phyloP scores from a whole-genome alignment of 1,140 invertebrate genomes.

The Cataglyphis hispanica region DNA sequence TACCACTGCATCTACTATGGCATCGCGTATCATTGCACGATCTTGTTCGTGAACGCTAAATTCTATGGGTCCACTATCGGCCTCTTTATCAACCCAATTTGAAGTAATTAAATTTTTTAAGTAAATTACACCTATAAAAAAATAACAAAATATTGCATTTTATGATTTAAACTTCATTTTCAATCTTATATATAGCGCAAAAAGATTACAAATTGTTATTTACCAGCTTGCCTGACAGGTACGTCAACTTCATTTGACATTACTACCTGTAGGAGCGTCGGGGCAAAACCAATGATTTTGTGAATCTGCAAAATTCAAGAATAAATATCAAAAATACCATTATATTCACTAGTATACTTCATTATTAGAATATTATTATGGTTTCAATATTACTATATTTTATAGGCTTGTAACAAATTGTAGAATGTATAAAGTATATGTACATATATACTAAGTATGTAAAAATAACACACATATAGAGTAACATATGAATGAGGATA shows the following conservation, averaged over 20 bases:
- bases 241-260: constrained; percentile 96
- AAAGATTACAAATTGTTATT: constrained; percentile 27
- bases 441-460: constrained; percentile 20
- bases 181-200: not conserved
- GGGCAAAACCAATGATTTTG: constrained; percentile 98
- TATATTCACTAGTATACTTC: not conserved
- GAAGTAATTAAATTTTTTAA: constrained; percentile 97
- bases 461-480: not conserved
- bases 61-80: constrained; percentile 91
- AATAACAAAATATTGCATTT: constrained; percentile 22
- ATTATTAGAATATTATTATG: not conserved
- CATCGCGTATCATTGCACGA: constrained; percentile 95
- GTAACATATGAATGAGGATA: constrained; percentile 17
- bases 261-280: constrained; percentile 96
- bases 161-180: not conserved
- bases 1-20: constrained; percentile 98
- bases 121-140: constrained; percentile 93
- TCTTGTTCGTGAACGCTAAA: constrained; percentile 99
- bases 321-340: not conserved
- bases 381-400: not conserved
- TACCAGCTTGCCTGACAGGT: constrained; percentile 97
- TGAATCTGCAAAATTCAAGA: constrained; percentile 90
- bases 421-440: not conserved
- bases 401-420: not conserved
- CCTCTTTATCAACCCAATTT: constrained; percentile 96